Evolutionary conservation across 2,888 invertebrate species (phyloP), one percentile per base, ranked within the genome.

Genomic region (Ypsolopha scabrella): DNA sequence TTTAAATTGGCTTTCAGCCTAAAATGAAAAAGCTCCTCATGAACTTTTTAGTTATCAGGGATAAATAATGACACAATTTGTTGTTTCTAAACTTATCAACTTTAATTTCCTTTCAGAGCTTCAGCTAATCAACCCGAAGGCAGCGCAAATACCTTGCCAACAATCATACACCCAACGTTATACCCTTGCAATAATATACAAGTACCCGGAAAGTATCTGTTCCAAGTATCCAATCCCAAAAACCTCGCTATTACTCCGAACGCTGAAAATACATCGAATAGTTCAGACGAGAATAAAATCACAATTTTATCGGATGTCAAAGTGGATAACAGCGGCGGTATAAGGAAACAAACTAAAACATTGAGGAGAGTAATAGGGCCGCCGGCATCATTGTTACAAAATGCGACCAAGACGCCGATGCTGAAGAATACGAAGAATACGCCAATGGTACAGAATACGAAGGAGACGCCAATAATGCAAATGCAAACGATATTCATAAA

Each of bases 261-360:
- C 33, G 24, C n/a, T 24, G 7, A 9, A 11, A 24, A 37, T 13
- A 4, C 14, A 6, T 37, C 14, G 10, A 36, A 39, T 6, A 48
- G 37, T 10, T 13, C 6, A 1, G 62, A 60, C 11, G 71, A 70
- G 33, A 73, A 68, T 52, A 83, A 78, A 66, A 70, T 86, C 39
- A 77, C 72, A 60, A 83, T 86, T 48, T 53, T 86, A 38, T 86
- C 85, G 35, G 77, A 86, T 56, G 65, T 85, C 3, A 82, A 77
- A 71, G 75, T 86, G 11, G 75, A 74, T 47, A 59, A 60, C 33
- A 59, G 62, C 51, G 59, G 67, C 51, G 54, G 52, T 41, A 50
- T 57, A 37, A 41, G 55, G 41, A 53, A 52, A 45, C n/a, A 43
- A 43, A 6, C 11, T 10, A 45, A 51, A 6, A 50, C 43, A 56